Conservation (phyloP, 2,888 invertebrate genomes). For the Apomyelois bistriatella region DNA sequence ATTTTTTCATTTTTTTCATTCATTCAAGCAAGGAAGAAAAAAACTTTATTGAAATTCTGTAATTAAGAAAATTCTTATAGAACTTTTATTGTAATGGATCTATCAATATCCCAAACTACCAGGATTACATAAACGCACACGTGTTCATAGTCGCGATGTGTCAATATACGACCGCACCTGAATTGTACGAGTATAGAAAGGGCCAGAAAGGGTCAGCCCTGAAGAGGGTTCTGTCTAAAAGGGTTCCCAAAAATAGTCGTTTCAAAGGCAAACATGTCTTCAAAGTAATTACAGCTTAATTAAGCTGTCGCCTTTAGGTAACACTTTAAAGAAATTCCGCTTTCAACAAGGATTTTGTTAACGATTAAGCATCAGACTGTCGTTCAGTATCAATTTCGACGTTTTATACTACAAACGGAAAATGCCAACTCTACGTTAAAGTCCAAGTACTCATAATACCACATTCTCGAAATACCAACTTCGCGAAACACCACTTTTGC, state of each 20-base stretch:
- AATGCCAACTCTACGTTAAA: too few species aligned
- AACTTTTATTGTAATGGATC: neutral
- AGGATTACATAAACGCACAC: slow-evolving; percentile 26
- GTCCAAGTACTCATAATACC: too few species aligned
- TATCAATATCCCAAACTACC: neutral
- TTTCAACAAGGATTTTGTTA: neutral
- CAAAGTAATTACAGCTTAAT: slow-evolving; percentile 36
- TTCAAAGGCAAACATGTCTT: slow-evolving; percentile 29
- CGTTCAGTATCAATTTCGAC: neutral
- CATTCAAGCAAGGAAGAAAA: too few species aligned
- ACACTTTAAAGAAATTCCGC: slow-evolving; percentile 5
- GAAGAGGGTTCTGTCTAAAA: slow-evolving; percentile 31
- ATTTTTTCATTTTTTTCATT: too few species aligned
- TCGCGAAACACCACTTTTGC: too few species aligned
- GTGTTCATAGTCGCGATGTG: slow-evolving; percentile 26
- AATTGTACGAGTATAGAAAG: slow-evolving; percentile 16
- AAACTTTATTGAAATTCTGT: too few species aligned
- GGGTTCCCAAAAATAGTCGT: slow-evolving; percentile 28
- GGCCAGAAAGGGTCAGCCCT: slow-evolving; percentile 22
- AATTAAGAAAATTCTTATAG: too few species aligned
- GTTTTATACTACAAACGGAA: too few species aligned
- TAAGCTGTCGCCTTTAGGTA: slow-evolving; percentile 26
- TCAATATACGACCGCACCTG: slow-evolving; percentile 32
- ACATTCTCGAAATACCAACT: too few species aligned
- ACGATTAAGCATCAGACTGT: neutral